These are phyloP conservation scores for Chymomyza fuscimana DNA, from an alignment of 2,888 invertebrate genomes.

Conservation along the genomic window DNA sequence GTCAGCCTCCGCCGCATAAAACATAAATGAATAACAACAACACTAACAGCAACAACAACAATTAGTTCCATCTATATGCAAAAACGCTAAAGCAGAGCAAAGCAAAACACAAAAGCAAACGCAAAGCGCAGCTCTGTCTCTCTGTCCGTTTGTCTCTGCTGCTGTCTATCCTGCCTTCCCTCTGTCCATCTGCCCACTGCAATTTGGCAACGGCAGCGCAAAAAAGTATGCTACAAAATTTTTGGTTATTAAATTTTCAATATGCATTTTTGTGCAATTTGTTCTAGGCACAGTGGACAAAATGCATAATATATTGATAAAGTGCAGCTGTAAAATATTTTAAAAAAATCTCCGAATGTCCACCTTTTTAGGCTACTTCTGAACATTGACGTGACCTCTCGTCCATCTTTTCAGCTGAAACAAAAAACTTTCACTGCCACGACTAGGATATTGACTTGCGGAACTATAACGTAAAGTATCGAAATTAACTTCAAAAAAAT, in stretches of 20 bases:
- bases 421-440: no score
- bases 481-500: no score
- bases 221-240: conserved; percentile 43
- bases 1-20: conserved; percentile 52
- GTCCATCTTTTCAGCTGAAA: no score
- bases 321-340: no score
- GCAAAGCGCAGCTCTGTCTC: no score
- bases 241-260: conserved; percentile 72
- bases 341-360: no score
- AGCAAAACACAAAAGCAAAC: not conserved
- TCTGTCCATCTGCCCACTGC: not conserved
- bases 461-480: no score
- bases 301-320: not conserved
- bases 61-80: conserved; percentile 25
- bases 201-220: conserved; percentile 7
- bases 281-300: conserved; percentile 5
- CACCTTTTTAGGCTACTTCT: no score
- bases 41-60: conserved; percentile 33
- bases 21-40: conserved; percentile 60
- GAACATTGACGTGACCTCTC: no score
- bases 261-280: conserved; percentile 53
- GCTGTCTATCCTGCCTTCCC: not conserved
- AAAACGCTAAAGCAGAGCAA: not conserved
- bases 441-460: no score
- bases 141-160: no score